A percentile compares a stretch with the other conserved stretches of the same genome.
Conservation (phyloP, 1,140 invertebrate species). For the Archegozetes longisetosus region DNA sequence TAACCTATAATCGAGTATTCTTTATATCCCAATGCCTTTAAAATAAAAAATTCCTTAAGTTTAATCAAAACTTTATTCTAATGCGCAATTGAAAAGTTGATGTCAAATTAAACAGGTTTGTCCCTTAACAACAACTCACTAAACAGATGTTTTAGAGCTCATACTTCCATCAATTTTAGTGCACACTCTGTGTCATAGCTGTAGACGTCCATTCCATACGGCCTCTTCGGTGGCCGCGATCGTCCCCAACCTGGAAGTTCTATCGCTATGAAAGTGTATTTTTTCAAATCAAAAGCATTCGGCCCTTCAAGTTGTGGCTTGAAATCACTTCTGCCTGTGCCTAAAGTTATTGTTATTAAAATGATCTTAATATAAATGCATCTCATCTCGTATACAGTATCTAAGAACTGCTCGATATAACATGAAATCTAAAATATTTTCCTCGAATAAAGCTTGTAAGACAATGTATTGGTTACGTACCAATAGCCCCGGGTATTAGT, state of each 20-base stretch:
- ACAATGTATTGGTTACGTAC: conserved; percentile 2
- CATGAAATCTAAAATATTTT: too few species aligned
- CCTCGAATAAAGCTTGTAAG: too few species aligned
- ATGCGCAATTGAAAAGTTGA: too few species aligned
- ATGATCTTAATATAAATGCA: conserved; percentile 35
- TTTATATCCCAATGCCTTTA: background rate
- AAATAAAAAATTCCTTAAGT: background rate
- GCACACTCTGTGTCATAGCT: conserved; percentile 7
- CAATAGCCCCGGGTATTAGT: conserved; percentile 14
- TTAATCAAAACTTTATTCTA: background rate
- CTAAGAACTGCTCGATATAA: too few species aligned
- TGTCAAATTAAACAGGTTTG: too few species aligned
- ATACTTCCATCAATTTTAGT: conserved; percentile 8
- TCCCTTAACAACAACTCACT: too few species aligned
- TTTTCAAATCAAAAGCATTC: conserved; percentile 2
- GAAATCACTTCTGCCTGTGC: conserved; percentile 10
- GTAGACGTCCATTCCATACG: conserved; percentile 11
- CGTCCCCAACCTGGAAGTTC: conserved; percentile 13
- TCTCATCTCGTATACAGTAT: too few species aligned
- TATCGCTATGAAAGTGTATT: conserved; percentile 11
- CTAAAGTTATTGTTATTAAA: conserved; percentile 41
- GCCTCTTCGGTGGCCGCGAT: conserved; percentile 14
- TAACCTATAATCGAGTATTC: too few species aligned
- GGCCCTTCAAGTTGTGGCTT: conserved; percentile 1
- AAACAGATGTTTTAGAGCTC: background rate